Evolutionary conservation across 2,113 vertebrate genomes (phyloP).

Genomic region (Morphnarchus princeps): DNA sequence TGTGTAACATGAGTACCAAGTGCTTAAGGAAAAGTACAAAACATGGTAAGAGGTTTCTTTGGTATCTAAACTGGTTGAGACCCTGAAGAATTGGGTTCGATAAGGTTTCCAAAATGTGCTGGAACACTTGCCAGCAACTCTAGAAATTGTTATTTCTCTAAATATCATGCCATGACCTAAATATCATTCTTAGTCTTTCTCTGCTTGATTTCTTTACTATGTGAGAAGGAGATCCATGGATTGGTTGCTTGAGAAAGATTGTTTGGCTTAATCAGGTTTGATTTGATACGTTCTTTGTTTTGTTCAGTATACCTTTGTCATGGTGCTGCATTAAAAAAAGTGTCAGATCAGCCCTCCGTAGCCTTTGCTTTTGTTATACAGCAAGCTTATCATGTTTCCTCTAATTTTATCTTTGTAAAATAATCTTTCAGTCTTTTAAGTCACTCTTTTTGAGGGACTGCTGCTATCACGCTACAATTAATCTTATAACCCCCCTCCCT

Average conservation of each 20-base stretch:
- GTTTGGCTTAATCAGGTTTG: neutral
- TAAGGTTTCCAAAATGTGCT: neutral
- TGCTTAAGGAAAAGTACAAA: neutral
- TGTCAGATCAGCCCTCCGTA: neutral
- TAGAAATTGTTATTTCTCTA: neutral
- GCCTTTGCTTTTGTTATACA: neutral
- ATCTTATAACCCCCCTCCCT: neutral
- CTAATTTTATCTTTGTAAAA: neutral
- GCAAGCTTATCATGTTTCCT: neutral
- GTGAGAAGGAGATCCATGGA: neutral
- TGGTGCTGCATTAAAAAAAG: neutral
- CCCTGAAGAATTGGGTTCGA: neutral
- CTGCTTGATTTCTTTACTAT: neutral
- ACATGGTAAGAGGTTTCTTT: neutral
- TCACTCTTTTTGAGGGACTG: neutral
- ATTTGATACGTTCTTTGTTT: neutral
- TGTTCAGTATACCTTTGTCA: neutral
- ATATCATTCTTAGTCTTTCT: neutral
- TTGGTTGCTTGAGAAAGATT: neutral
- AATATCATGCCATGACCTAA: neutral
- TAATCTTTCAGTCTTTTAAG: neutral
- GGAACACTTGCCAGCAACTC: neutral
- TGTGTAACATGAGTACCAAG: neutral
- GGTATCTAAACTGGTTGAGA: neutral
- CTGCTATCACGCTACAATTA: neutral